Percentiles rank a stretch among this genome's conserved stretches.
Evolutionary conservation across 2,113 vertebrate genomes (phyloP).

Genomic region (Butastur rufipennis): DNA sequence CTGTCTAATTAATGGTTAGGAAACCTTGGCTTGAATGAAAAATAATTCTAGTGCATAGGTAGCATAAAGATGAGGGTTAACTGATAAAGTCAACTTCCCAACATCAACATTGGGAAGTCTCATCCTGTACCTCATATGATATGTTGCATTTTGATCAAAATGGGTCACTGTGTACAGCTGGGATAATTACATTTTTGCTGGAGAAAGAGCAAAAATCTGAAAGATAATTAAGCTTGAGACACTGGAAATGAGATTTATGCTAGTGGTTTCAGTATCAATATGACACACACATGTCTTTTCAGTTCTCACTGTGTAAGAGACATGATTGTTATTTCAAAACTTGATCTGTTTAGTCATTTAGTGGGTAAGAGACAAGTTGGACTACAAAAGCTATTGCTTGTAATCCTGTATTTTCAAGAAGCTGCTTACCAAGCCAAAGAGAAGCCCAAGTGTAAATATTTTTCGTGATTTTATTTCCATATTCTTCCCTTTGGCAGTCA

Average conservation of each 20-base stretch:
- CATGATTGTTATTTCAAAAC: background rate
- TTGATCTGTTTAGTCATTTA: background rate
- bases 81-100: background rate
- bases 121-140: background rate
- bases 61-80: background rate
- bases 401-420: background rate
- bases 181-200: background rate
- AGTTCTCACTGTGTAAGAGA: background rate
- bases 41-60: background rate
- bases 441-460: background rate
- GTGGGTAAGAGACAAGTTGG: background rate
- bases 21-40: background rate
- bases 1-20: background rate
- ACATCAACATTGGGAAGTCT: background rate
- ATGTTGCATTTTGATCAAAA: background rate
- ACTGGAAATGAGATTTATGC: background rate
- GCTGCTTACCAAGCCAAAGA: background rate
- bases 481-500: background rate
- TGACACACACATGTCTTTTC: background rate
- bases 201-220: background rate
- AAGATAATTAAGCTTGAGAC: background rate
- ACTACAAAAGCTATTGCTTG: background rate
- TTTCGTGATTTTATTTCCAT: background rate
- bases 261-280: background rate
- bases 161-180: rapidly evolving